phyloP scores from a whole-genome alignment of 2,888 invertebrate genomes.

The Acanthosepion esculentum region DNA sequence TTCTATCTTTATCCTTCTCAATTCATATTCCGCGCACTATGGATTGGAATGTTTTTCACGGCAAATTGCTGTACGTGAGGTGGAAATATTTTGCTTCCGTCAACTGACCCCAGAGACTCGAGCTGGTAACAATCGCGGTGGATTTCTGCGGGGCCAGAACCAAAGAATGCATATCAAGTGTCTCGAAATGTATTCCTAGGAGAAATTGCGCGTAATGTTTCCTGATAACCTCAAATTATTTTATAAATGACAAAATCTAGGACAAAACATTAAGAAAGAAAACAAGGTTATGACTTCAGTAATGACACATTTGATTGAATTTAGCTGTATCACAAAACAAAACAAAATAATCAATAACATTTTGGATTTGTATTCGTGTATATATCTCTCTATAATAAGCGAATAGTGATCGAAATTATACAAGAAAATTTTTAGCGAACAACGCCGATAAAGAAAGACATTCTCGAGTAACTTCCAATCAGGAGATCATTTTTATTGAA shows the following conservation, averaged over 20 bases:
- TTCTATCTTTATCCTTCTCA: not conserved
- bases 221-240: not conserved
- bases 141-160: not conserved
- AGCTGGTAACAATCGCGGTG: not conserved
- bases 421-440: not conserved
- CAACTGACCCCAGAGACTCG: not conserved
- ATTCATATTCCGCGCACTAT: not conserved
- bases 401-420: no score
- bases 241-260: not conserved
- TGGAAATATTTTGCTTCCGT: not conserved
- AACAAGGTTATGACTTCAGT: not conserved
- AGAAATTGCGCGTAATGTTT: not conserved
- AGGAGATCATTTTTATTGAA: no score
- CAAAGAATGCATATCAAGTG: conserved; percentile 17
- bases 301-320: not conserved
- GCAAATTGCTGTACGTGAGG: not conserved
- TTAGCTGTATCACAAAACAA: not conserved
- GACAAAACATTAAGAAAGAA: not conserved
- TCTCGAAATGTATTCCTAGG: not conserved
- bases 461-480: not conserved
- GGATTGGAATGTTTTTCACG: not conserved
- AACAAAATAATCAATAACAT: not conserved
- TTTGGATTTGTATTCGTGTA: not conserved
- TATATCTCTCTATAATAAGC: not conserved
- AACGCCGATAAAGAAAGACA: not conserved